A percentile compares a stretch with the other conserved stretches of the same genome.
Conservation (phyloP, 1,140 invertebrate species). For the Hyles euphorbiae region DNA sequence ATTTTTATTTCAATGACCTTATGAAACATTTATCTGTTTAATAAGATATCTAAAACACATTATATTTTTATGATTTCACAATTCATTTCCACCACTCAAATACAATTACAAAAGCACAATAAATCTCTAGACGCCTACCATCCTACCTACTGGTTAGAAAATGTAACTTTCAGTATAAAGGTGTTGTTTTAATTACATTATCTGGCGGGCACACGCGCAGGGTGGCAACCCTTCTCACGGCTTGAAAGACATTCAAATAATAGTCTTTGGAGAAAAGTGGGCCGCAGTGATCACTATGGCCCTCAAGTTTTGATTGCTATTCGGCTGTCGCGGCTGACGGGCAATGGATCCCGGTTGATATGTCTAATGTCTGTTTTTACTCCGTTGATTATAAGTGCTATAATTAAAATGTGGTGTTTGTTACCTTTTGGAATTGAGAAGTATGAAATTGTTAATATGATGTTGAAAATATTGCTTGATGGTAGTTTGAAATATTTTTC, state of each 20-base stretch:
- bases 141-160: constrained; percentile 43
- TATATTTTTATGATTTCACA: too few species aligned
- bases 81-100: too few species aligned
- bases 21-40: too few species aligned
- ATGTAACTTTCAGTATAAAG: constrained; percentile 61
- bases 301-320: constrained; percentile 66
- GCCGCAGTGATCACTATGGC: constrained; percentile 32
- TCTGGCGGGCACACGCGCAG: constrained; percentile 59
- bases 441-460: too few species aligned
- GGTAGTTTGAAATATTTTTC: too few species aligned
- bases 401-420: too few species aligned
- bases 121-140: constrained; percentile 13
- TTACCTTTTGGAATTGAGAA: too few species aligned
- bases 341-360: constrained; percentile 20
- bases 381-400: too few species aligned
- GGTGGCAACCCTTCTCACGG: constrained; percentile 67
- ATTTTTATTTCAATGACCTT: too few species aligned
- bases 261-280: constrained; percentile 71
- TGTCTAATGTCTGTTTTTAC: neutral
- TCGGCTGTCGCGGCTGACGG: constrained; percentile 55
- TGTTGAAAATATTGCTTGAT: too few species aligned
- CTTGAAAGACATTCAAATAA: constrained; percentile 73
- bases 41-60: too few species aligned
- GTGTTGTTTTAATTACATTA: constrained; percentile 76
- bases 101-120: constrained; percentile 6